Base-by-base conservation (phyloP, 2,113 vertebrate genomes). In the Ictalurus punctatus region DNA sequence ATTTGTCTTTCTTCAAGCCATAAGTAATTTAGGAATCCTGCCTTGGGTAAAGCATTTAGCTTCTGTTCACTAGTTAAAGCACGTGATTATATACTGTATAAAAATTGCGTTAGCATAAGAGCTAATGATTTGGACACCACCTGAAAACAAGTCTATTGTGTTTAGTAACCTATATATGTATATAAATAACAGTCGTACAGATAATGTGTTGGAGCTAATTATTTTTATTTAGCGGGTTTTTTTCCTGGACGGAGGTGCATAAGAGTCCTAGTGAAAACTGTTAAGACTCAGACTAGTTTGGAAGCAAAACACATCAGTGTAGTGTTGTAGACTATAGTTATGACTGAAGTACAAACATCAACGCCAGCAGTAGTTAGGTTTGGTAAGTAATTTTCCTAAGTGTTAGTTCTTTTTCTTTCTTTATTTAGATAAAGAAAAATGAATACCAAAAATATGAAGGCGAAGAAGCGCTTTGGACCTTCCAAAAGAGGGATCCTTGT, bases 401-500 rank as follows among this genome's bases (percentile, higher is more conserved):
- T 27, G 2, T 7, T 34, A 34, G 16, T 86, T 84, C 6, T 54
- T 19, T 69, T 78, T 44, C 73, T 52, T 80, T 81, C 16, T 56
- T 83, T 79, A 9, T 52, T 69, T 13, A 67, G 56, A 48, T 67
- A 58, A 34, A 94, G 89, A 88, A 92, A 92, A 58, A 98, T 98
- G 97, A 98, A 97, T 93, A 78, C 90, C 1, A 95, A 93, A 80
- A 96, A 92, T 73, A 91, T 80, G 40, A 92, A 90, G 56, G n/a
- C 61, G n/a, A 91, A 93, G 25, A 91, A 88, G 86, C 89, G 93
- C 25, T 76, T 86, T 7, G 74, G 88, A 12, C 74, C 83, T 23
- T 17, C 37, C 2, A 96, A 95, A 79, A 93, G 88, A 88, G 96
- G 96, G n/a, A 97, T 99, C 86, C 90, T 95, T 82, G 93, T 97